These are phyloP conservation scores for Urocitellus parryii DNA, from an alignment of 2,113 vertebrate genomes.

Conservation along the genomic window DNA sequence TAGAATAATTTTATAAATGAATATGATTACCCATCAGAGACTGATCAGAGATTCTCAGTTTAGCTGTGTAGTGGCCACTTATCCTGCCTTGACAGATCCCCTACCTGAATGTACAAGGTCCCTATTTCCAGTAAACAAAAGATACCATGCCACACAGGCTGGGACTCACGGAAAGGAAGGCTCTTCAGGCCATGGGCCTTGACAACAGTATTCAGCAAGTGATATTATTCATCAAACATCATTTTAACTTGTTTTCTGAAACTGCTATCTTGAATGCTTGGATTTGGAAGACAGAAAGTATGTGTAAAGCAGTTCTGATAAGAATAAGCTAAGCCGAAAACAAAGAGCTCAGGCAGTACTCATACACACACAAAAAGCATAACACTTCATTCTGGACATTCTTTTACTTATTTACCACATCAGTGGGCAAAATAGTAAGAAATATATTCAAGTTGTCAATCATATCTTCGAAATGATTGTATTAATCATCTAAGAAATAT, in stretches of 20 bases:
- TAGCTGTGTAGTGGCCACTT: not conserved
- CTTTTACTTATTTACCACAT: not conserved
- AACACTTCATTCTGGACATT: not conserved
- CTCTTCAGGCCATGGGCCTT: not conserved
- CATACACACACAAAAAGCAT: not conserved
- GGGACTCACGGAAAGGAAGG: not conserved
- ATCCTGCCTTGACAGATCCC: not conserved
- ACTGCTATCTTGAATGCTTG: not conserved
- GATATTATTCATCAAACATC: not conserved
- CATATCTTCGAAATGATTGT: not conserved
- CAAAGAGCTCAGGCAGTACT: not conserved
- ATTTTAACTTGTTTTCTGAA: conserved; percentile 16
- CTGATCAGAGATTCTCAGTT: not conserved
- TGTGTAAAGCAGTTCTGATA: not conserved
- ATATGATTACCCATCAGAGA: not conserved
- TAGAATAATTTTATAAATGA: conserved; percentile 20
- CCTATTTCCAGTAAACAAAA: not conserved
- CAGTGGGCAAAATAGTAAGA: not conserved
- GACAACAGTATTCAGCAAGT: not conserved
- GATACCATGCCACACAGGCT: not conserved
- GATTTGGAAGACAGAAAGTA: conserved; percentile 37
- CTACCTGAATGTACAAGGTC: not conserved
- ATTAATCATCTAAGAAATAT: conserved; percentile 2
- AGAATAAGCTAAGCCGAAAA: not conserved
- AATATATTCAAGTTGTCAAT: not conserved